Evolutionary conservation across 2,797 vertebrate species (phyloP).

Genomic region (Crenichthys baileyi): DNA sequence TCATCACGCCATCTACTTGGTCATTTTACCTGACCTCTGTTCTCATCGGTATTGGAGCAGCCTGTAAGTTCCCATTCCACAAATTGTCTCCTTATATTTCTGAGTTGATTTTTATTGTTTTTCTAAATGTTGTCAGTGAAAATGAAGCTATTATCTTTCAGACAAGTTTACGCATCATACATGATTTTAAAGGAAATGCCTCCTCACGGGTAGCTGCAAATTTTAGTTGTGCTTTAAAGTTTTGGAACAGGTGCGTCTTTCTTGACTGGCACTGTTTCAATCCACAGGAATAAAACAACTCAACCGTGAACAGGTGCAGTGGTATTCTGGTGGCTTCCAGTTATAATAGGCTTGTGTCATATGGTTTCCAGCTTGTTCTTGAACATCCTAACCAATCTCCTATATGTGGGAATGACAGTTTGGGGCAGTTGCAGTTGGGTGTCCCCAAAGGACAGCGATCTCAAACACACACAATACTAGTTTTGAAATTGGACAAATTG

Average conservation of each 20-base stretch:
- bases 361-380: not conserved
- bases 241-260: not conserved
- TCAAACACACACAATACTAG: not conserved
- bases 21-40: slow-evolving; percentile 84
- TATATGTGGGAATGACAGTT: not conserved
- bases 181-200: no score
- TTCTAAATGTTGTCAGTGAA: not conserved
- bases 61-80: slow-evolving; percentile 73
- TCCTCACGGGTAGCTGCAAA: not conserved
- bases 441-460: not conserved
- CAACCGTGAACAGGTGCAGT: not conserved
- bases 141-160: not conserved
- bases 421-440: not conserved
- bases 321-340: not conserved
- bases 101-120: not conserved
- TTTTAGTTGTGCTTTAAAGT: not conserved
- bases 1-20: slow-evolving; percentile 82
- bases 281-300: not conserved
- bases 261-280: no score
- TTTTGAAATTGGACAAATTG: not conserved
- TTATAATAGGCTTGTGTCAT: not conserved
- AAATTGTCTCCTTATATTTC: not conserved
- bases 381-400: not conserved
- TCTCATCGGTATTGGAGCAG: slow-evolving; percentile 82
- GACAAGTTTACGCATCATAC: no score